Conservation (phyloP, 2,888 invertebrate genomes). For the Melinaea menophilus region DNA sequence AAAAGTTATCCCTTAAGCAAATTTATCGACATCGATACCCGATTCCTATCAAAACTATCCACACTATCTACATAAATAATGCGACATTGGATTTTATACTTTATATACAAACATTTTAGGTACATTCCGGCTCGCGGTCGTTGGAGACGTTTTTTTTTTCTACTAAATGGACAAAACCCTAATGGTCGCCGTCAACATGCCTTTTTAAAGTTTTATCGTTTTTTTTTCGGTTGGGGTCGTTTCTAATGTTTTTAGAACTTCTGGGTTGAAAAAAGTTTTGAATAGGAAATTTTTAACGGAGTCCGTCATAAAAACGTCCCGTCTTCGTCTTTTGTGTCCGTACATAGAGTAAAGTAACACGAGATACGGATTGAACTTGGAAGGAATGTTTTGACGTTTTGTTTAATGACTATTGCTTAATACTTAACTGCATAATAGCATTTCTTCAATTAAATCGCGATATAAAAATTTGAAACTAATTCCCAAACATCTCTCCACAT, state of each 20-base stretch:
- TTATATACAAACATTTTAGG: background rate
- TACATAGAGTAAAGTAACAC: too few relatives aligned
- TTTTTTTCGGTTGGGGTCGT: conserved; percentile 32
- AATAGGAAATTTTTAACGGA: conserved; percentile 6
- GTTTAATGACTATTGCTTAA: too few relatives aligned
- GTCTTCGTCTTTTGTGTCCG: too few relatives aligned
- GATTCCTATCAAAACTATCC: conserved; percentile 28
- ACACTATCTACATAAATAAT: conserved; percentile 9
- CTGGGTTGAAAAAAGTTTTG: conserved; percentile 17
- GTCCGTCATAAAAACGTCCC: background rate
- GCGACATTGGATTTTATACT: conserved; percentile 4
- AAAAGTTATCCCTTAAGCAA: conserved; percentile 31
- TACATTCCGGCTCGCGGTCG: background rate
- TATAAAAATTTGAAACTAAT: too few relatives aligned
- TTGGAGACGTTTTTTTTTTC: conserved; percentile 15
- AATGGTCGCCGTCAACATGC: conserved; percentile 34
- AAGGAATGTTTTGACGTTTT: too few relatives aligned
- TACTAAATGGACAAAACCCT: conserved; percentile 36
- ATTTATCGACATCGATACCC: conserved; percentile 30
- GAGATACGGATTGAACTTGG: too few relatives aligned
- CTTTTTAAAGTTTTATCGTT: conserved; percentile 33
- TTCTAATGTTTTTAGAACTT: conserved; percentile 32
- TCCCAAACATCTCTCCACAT: too few relatives aligned
- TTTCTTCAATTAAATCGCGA: too few relatives aligned
- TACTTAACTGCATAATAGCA: too few relatives aligned